Evolutionary conservation across 1,140 invertebrate genomes (phyloP), one percentile per base, ranked within the genome.

Genomic region (Rhagoletis zephyria): DNA sequence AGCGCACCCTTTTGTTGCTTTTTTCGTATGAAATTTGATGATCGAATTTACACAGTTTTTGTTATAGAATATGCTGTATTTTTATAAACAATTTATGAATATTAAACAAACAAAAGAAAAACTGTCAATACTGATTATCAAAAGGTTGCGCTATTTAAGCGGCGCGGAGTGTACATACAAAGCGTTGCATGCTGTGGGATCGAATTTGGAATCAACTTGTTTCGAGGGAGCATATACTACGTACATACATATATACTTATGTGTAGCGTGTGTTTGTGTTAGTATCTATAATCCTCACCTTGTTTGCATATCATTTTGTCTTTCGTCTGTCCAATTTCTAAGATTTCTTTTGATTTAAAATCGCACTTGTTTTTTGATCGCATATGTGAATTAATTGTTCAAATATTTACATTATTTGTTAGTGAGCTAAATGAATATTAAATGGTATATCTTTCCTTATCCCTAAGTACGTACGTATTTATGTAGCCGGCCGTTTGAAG

Each of bases 381-480:
- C 91, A 91, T 91, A 91, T 92, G 91, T 92, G 91, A 92, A 92
- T 92, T 92, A 91, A 92, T 90, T 92, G 90, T 92, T 91, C 88
- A 92, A 92, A 92, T 92, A 92, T 92, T 92, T 91, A 91, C 90
- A 92, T 92, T 92, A 92, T 92, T 92, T 92, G 91, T 92, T 92
- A 92, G 90, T 91, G 91, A 91, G 90, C 92, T 92, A 92, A 92
- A 92, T 91, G 91, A 92, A 92, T 92, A 92, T 92, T 92, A 92
- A 92, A 92, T 92, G 91, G 90, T 88, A 91, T 92, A 92, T 92
- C 59, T 60, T 70, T 63, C 42, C 86, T 85, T n/a, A 30, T 85
- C 10, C 45, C 42, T 56, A 51, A 4, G 5, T 56, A 42, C 3
- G 5, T 67, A 40, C 65, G 40, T 67, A 6, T 60, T 60, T 7